Conservation (phyloP, 2,113 vertebrate species). For the human (Homo sapiens) region GRCh38 chr22:10771001-10771500, state of each 20-base stretch:
- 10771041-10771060: not conserved
- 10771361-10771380: not conserved
- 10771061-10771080: not conserved
- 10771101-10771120: not conserved
- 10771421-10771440: rapidly evolving
- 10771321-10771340: not conserved
- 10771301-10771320: not conserved
- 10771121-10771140: too few relatives aligned
- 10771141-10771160: not conserved
- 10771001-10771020: not conserved
- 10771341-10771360: not conserved
- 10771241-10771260: not conserved
- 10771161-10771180: not conserved
- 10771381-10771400: not conserved
- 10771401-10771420: not conserved
- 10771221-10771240: not conserved
- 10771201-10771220: not conserved
- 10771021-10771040: not conserved
- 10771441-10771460: not conserved
- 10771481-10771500: rapidly evolving
- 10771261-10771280: not conserved
- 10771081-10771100: not conserved
- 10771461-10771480: too few relatives aligned
- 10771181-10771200: not conserved
- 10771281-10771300: not conserved